Evolutionary conservation across 2,888 invertebrate species (phyloP), one percentile per base, ranked within the genome.

Genomic region (Lysandra bellargus): DNA sequence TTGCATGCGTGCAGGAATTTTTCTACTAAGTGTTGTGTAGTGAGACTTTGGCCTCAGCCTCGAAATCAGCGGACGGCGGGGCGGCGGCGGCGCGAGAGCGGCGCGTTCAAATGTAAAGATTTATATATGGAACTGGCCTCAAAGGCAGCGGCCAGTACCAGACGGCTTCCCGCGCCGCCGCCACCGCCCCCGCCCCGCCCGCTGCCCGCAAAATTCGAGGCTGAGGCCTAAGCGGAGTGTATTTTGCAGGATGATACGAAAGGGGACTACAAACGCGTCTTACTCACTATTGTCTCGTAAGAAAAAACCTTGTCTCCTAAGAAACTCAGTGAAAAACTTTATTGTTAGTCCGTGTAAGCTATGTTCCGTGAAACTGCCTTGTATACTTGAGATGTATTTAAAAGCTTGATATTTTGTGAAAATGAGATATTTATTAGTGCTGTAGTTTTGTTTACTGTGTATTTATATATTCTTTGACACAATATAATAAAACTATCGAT

Each of bases 261-360:
- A 86, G 97, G 97, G 80, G 96, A 97, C 94, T 96, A 96, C 95
- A 95, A 95, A 92, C 95, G 95, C 86, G 95, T 96, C 84, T 95
- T 97, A 91, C 94, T 96, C 83, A 95, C 95, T 83, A 84, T 96
- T 86, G 92, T 94, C 83, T 92, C 92, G 81, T 94, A 91, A 87
- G 88, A 86, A 85, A 87, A 86, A 83, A 87, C 90, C 69, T 33
- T 69, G 69, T 69, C 69, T 69, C 33, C 69, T 78, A 78, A 88
- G 89, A 89, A 90, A 69, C 69, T 69, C 33, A 30, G 64, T 69
- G 33, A 33, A 69, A 69, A 75, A 75, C 74, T 74, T 30, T 49
- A 75, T 49, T 57, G 76, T 76, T 53, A 57, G 49, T 49, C 49
- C 30, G 83, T 82, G 80, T 82, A 80, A 83, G 82, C 82, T 85